A percentile compares a stretch with the other conserved stretches of the same genome.
Evolutionary conservation across 2,113 vertebrate species (phyloP).

Genomic region (Passerina amoena): DNA sequence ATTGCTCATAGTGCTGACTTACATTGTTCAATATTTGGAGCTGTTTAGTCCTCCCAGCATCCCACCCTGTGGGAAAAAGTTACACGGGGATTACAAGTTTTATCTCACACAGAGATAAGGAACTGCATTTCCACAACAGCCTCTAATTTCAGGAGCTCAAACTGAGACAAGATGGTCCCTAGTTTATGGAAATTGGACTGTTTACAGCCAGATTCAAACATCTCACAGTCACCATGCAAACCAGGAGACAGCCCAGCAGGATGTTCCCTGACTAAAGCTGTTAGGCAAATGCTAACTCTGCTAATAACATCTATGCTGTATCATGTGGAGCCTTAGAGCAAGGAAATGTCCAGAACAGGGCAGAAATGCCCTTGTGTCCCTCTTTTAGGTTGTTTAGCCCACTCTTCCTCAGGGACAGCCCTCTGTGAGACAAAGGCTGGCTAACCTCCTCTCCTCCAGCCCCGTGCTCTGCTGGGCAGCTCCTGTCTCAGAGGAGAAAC

Average conservation of each 20-base stretch:
- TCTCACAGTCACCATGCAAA: background rate
- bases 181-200: background rate
- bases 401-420: accelerated
- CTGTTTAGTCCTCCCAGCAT: background rate
- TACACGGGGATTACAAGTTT: background rate
- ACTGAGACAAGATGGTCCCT: background rate
- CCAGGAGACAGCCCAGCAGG: background rate
- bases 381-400: background rate
- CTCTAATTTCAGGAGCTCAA: background rate
- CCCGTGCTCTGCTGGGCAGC: background rate
- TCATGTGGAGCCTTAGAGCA: background rate
- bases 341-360: background rate
- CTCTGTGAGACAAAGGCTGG: accelerated
- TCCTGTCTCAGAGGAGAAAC: background rate
- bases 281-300: background rate
- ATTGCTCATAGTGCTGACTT: background rate
- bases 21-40: background rate
- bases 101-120: background rate
- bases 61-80: background rate
- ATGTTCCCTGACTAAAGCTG: background rate
- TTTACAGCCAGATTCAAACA: background rate
- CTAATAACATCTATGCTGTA: background rate
- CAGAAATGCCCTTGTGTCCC: background rate
- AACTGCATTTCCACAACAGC: background rate
- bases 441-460: background rate